Percentiles rank a stretch among this genome's conserved stretches.
phyloP scores from a whole-genome alignment of 2,888 invertebrate genomes.

The Hoplodrina ambigua region DNA sequence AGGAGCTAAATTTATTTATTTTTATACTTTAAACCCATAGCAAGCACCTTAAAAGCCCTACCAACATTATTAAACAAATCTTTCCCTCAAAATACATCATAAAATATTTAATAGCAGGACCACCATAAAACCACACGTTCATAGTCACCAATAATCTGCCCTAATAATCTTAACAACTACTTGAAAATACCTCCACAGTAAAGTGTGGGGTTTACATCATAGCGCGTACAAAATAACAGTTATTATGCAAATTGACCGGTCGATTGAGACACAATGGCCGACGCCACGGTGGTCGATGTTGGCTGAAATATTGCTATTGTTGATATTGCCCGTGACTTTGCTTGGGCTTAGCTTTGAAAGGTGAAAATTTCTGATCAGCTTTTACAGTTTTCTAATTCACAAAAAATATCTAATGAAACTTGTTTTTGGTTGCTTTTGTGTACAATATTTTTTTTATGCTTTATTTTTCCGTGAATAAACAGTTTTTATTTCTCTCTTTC shows the following conservation, averaged over 20 bases:
- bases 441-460: too few relatives aligned
- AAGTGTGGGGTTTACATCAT: conserved; percentile 48
- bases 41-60: neutral
- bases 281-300: conserved; percentile 40
- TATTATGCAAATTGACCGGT: conserved; percentile 68
- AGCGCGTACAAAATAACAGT: conserved; percentile 63
- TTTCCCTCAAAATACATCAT: neutral
- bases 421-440: too few relatives aligned
- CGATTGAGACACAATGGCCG: conserved; percentile 65
- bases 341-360: neutral
- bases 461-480: too few relatives aligned
- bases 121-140: conserved; percentile 24
- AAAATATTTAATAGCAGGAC: conserved; percentile 21
- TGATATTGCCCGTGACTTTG: conserved; percentile 32
- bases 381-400: too few relatives aligned
- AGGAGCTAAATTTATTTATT: too few relatives aligned
- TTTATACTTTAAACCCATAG: too few relatives aligned
- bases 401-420: too few relatives aligned
- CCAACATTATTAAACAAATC: conserved; percentile 2
- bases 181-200: conserved; percentile 44
- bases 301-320: conserved; percentile 45
- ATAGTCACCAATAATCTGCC: conserved; percentile 52
- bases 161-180: conserved; percentile 58
- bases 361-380: too few relatives aligned
- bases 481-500: too few relatives aligned